Base-by-base conservation (phyloP, 2,888 invertebrate genomes). In the Drosophila imparisetae region DNA sequence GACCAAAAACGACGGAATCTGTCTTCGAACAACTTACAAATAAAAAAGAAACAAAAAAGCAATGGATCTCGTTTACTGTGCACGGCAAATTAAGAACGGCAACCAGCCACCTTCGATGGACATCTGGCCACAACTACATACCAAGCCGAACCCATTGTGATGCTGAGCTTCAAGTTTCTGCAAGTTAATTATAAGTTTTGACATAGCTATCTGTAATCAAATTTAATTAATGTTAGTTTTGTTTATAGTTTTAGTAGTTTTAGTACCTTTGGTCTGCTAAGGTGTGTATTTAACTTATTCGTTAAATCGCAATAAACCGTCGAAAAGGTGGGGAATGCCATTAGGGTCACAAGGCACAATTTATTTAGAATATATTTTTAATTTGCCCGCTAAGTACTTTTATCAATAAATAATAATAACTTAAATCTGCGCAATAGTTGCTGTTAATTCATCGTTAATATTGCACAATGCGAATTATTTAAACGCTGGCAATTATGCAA, bases 31-130 rank as follows among this genome's bases (percentile, higher is more conserved):
- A 76, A 63, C 42, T 66, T 63, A 83, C 83, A 78, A 58, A 18
- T 18, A n/a, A 63, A 68, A 66, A 66, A 69, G 42, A 24, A n/a
- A 50, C 30, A 36, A 45, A 52, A n/a, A n/a, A n/a, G 59, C 27
- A 64, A 59, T 52, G 54, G 48, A 40, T 52, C 27, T 48, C 69
- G 42, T 48, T 53, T 66, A 57, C 36, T 40, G 62, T 58, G 48
- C 7, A 8, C 13, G 15, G 53, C 82, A 78, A 68, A 81, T 78
- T 78, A 49, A 80, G 68, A 80, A 65, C 59, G 42, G 15, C 21
- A 24, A 45, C 36, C 21, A 50, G 36, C 27, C 34, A 52, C 32
- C 58, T 61, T 36, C 63, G 77, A 66, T 62, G 68, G 64, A 40
- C 72, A 75, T 42, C 49, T 40, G 27, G 66, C 21, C 21, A 15